Conservation (phyloP, 1,140 invertebrate genomes). For the Penaeus chinensis region DNA sequence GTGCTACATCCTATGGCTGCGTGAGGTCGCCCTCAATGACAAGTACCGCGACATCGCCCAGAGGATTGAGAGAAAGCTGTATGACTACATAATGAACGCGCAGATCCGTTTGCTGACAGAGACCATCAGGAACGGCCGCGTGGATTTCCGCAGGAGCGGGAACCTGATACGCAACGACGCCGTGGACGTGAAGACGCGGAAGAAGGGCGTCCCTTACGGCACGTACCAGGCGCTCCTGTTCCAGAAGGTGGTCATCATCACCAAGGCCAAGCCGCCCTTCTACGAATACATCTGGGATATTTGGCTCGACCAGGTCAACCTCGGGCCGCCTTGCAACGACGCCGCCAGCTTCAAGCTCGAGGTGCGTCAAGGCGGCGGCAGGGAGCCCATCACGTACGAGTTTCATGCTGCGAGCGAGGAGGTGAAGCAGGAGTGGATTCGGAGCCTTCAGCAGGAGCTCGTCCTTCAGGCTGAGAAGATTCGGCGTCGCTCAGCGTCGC, state of each 20-base stretch:
- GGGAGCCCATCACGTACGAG: constrained; percentile 43
- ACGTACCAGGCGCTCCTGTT: constrained; percentile 29
- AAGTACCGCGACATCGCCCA: neutral
- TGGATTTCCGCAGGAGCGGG: constrained; percentile 47
- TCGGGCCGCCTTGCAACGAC: constrained; percentile 30
- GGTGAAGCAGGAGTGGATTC: constrained; percentile 35
- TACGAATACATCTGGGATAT: constrained; percentile 52
- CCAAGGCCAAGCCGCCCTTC: constrained; percentile 26
- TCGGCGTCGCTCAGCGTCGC: neutral
- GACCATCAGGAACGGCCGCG: constrained; percentile 23
- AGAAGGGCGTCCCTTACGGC: constrained; percentile 34
- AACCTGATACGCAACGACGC: constrained; percentile 18
- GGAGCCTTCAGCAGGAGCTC: constrained; percentile 30
- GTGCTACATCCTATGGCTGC: constrained; percentile 20
- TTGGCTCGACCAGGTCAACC: constrained; percentile 52
- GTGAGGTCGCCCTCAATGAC: neutral
- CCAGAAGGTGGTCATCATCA: constrained; percentile 44
- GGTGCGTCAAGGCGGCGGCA: constrained; percentile 47
- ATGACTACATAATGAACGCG: neutral
- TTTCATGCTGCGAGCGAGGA: neutral
- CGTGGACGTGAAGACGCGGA: constrained; percentile 43
- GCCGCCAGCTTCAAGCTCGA: constrained; percentile 38
- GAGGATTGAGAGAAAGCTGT: neutral
- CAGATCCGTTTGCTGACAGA: constrained; percentile 21
- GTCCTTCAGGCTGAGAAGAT: constrained; percentile 38